Conservation (phyloP, 2,888 invertebrate species). For the Chaitophorus viminalis region DNA sequence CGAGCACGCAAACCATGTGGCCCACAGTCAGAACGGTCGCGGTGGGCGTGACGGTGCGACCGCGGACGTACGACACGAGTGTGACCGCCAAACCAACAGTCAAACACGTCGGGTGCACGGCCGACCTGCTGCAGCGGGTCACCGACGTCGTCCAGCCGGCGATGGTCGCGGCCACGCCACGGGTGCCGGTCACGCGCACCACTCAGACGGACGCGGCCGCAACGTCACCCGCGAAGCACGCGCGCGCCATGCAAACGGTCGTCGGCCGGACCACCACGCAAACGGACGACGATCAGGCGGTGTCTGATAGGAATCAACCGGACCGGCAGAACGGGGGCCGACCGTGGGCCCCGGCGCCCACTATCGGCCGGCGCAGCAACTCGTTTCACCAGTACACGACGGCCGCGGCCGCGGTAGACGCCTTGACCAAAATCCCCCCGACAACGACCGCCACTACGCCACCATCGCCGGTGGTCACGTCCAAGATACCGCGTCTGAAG, state of each 20-base stretch:
- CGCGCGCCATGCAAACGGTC: background rate
- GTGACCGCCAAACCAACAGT: constrained; percentile 67
- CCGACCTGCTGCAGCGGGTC: background rate
- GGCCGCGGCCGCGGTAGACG: background rate
- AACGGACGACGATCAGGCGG: no score
- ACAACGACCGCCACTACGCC: no score
- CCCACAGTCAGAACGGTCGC: constrained; percentile 64
- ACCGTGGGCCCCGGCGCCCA: background rate
- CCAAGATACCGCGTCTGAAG: constrained; percentile 51
- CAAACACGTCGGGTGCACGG: constrained; percentile 36
- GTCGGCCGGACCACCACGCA: no score
- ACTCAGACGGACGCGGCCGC: constrained; percentile 37
- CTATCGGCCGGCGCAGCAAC: constrained; percentile 43
- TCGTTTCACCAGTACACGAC: constrained; percentile 57
- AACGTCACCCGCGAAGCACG: background rate
- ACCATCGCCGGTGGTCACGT: background rate
- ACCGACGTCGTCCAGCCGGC: no score
- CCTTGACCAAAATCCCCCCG: background rate
- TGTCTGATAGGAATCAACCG: no score
- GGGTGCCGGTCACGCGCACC: constrained; percentile 29
- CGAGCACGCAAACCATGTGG: background rate
- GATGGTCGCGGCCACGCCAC: background rate
- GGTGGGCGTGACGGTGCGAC: constrained; percentile 67
- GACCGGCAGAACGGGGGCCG: background rate
- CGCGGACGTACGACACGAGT: constrained; percentile 67